Evolutionary conservation across 2,113 vertebrate species (phyloP).

Genomic region (Oriolus oriolus): DNA sequence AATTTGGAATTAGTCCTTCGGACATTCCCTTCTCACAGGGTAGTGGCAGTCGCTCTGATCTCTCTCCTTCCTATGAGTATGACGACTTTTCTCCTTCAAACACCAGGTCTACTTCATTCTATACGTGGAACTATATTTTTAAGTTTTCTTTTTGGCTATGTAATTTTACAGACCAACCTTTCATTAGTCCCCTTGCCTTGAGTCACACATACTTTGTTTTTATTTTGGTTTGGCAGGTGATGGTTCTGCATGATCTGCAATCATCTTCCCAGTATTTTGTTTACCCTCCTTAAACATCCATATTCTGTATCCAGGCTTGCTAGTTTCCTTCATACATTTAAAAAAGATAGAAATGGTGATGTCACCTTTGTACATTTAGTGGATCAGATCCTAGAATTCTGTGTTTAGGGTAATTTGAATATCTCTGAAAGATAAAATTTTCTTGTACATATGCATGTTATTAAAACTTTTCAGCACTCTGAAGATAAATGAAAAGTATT

Average conservation of each 20-base stretch:
- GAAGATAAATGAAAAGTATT: background rate
- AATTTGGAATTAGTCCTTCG: conserved; percentile 97
- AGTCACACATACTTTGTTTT: conserved; percentile 59
- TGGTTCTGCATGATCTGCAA: conserved; percentile 72
- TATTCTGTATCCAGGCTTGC: conserved; percentile 48
- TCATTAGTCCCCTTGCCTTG: conserved; percentile 56
- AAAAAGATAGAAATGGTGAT: conserved; percentile 53
- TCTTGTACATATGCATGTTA: background rate
- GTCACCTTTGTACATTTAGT: conserved; percentile 64
- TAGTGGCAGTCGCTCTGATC: conserved; percentile 86
- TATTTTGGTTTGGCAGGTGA: conserved; percentile 70
- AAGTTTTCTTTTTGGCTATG: conserved; percentile 36
- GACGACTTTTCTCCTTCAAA: conserved; percentile 82
- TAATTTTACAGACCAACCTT: conserved; percentile 61
- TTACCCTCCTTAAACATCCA: conserved; percentile 59
- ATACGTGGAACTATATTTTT: conserved; percentile 61
- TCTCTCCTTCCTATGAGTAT: conserved; percentile 91
- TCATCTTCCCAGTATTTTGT: conserved; percentile 68
- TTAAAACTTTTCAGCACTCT: background rate
- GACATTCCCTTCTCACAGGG: conserved; percentile 96
- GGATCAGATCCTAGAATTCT: background rate
- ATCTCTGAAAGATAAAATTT: background rate
- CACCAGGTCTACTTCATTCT: conserved; percentile 77
- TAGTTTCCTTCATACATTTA: conserved; percentile 38
- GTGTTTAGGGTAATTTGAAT: background rate